Conservation (phyloP, 2,113 vertebrate species). For the Chloroceryle aenea region DNA sequence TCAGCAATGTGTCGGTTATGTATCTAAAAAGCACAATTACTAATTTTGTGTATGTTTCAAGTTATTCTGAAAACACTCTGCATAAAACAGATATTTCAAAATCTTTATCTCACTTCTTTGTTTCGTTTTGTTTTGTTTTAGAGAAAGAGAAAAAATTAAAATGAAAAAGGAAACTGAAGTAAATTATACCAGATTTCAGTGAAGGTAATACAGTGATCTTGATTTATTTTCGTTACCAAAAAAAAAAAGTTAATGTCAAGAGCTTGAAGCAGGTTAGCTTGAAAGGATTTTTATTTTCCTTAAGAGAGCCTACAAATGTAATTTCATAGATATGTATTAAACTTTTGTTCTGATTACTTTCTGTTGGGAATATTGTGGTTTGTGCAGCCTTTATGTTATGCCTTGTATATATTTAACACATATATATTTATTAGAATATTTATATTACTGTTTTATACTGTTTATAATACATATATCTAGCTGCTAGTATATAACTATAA, state of each 20-base stretch:
- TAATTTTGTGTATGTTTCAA: not conserved
- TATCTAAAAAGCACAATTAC: not conserved
- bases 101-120: not conserved
- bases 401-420: not conserved
- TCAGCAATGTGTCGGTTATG: not conserved
- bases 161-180: constrained; percentile 57
- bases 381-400: not conserved
- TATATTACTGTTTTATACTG: not conserved
- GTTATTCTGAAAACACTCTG: not conserved
- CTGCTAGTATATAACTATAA: not conserved
- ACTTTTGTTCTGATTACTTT: not conserved
- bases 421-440: not conserved
- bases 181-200: constrained; percentile 62
- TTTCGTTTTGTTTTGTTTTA: constrained; percentile 48
- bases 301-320: not conserved
- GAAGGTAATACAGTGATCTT: constrained; percentile 74
- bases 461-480: not conserved
- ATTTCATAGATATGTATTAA: not conserved
- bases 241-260: not conserved
- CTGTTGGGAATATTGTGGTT: not conserved
- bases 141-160: constrained; percentile 33
- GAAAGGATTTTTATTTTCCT: not conserved
- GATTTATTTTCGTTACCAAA: not conserved
- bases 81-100: not conserved
- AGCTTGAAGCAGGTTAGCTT: not conserved